A percentile compares a stretch with the other conserved stretches of the same genome.
Evolutionary conservation across 2,113 vertebrate genomes (phyloP).

Genomic region (Myanophis thanlyinensis): DNA sequence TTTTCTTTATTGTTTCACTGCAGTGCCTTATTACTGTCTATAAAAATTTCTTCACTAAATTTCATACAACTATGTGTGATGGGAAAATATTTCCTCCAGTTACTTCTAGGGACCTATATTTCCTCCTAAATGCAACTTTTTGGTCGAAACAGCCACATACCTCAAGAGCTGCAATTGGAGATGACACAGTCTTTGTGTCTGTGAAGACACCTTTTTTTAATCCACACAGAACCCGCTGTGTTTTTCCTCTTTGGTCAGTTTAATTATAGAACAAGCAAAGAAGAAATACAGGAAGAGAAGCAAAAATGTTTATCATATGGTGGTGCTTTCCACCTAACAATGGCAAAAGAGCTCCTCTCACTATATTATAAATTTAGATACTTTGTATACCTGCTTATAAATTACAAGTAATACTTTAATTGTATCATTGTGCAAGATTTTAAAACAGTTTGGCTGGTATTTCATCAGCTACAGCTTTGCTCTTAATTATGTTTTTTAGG

Average conservation of each 20-base stretch:
- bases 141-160: background rate
- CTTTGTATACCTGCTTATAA: background rate
- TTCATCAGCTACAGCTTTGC: background rate
- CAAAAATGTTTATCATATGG: background rate
- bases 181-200: background rate
- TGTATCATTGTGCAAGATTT: background rate
- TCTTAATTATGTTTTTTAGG: background rate
- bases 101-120: background rate
- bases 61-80: background rate
- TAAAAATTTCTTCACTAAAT: background rate
- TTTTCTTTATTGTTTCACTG: background rate
- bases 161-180: background rate
- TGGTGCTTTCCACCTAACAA: background rate
- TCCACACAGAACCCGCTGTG: background rate
- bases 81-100: background rate
- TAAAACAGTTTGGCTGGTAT: background rate
- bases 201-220: no score
- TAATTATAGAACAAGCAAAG: background rate
- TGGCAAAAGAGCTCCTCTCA: background rate
- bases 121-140: no score
- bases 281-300: background rate
- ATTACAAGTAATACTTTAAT: background rate
- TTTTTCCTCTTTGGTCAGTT: background rate
- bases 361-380: accelerated
- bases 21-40: background rate